Percentiles rank a stretch among this genome's conserved stretches.
Conservation (phyloP, 2,888 invertebrate genomes). For the Ctenicera cuprea region DNA sequence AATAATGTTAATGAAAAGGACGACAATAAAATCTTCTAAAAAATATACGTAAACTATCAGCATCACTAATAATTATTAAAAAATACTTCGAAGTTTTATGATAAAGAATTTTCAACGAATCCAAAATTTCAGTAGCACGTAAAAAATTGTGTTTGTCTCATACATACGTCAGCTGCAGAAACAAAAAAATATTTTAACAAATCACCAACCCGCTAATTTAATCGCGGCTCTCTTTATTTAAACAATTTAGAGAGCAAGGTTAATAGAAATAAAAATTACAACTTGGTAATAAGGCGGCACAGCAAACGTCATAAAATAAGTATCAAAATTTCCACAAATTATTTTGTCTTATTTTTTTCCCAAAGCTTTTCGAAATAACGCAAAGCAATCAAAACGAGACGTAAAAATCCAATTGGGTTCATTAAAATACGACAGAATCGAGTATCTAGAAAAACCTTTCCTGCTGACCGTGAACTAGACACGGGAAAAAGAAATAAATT, state of each 20-base stretch:
- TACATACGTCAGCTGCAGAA: too few relatives aligned
- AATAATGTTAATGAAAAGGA: too few relatives aligned
- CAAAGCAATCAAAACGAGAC: not conserved
- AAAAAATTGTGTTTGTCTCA: too few relatives aligned
- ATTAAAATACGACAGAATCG: conserved; percentile 31
- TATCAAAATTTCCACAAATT: not conserved
- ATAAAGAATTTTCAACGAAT: too few relatives aligned
- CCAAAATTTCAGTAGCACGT: too few relatives aligned
- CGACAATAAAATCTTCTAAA: too few relatives aligned
- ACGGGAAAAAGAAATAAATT: conserved; percentile 44
- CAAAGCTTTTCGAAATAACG: not conserved
- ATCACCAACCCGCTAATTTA: too few relatives aligned
- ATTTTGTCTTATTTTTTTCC: not conserved
- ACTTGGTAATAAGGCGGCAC: not conserved
- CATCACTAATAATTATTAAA: too few relatives aligned
- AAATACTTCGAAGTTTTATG: too few relatives aligned
- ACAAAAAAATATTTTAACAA: too few relatives aligned
- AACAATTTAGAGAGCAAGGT: not conserved
- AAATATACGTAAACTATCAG: too few relatives aligned
- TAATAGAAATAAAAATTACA: not conserved
- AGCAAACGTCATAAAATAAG: not conserved
- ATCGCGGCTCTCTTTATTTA: not conserved
- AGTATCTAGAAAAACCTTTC: conserved; percentile 31
- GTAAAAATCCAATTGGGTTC: conserved; percentile 5
- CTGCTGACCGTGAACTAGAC: conserved; percentile 49